Conservation (phyloP, 1,140 invertebrate species). For the Drosophila tristis region DNA sequence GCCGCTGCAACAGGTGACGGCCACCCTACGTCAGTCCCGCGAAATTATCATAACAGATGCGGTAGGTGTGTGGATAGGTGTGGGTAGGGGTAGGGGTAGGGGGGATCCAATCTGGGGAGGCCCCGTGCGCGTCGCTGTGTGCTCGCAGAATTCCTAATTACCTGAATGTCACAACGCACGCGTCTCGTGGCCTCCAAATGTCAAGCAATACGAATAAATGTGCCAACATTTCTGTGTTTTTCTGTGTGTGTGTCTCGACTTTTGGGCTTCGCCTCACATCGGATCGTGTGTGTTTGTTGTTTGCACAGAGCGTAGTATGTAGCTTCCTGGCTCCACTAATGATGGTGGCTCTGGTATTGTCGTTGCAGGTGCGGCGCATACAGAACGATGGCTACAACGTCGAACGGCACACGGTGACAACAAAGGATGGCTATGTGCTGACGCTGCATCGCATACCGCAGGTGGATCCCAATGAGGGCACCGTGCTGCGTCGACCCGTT, state of each 20-base stretch:
- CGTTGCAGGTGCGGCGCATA: slow-evolving; percentile 76
- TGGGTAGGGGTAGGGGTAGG: not conserved
- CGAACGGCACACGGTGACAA: slow-evolving; percentile 85
- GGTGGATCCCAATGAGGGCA: slow-evolving; percentile 76
- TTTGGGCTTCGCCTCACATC: not conserved
- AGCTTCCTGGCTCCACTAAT: slow-evolving; percentile 15
- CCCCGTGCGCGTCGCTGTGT: slow-evolving; percentile 26
- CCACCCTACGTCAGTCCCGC: slow-evolving; percentile 68
- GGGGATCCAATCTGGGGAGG: slow-evolving; percentile 2
- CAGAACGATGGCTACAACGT: slow-evolving; percentile 86
- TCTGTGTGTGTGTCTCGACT: slow-evolving; percentile 24
- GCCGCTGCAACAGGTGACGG: slow-evolving; percentile 50
- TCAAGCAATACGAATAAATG: slow-evolving; percentile 61
- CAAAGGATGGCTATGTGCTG: slow-evolving; percentile 86
- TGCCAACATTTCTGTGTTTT: slow-evolving; percentile 53
- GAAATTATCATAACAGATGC: slow-evolving; percentile 83
- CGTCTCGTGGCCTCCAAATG: slow-evolving; percentile 78
- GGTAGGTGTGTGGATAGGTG: slow-evolving; percentile 56
- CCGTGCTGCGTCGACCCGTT: slow-evolving; percentile 87
- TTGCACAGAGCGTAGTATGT: not conserved
- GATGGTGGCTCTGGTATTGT: not conserved
- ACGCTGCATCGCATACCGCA: slow-evolving; percentile 85
- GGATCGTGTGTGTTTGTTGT: slow-evolving; percentile 1
- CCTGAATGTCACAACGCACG: slow-evolving; percentile 76
- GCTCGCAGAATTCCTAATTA: slow-evolving; percentile 68